Conservation (phyloP, 2,113 vertebrate genomes). For the Glaucomys volans region DNA sequence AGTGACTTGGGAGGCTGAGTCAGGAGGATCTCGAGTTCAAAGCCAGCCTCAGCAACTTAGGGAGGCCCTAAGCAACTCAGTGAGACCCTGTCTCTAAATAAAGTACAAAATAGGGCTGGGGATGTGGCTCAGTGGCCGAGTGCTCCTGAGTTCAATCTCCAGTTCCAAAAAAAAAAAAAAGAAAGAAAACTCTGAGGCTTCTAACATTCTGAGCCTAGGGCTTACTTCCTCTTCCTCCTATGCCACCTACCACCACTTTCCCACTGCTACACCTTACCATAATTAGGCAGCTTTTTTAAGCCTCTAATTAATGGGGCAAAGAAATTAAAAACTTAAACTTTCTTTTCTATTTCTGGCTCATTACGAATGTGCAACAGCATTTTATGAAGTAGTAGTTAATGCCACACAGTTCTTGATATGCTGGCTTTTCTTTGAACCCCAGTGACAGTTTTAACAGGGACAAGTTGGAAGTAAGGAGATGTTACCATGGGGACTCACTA, state of each 20-base stretch:
- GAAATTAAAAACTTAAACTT: constrained; percentile 77
- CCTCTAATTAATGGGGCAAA: constrained; percentile 76
- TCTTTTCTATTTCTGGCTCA: constrained; percentile 61
- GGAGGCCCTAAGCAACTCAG: too few species aligned
- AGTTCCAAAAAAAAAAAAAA: too few species aligned
- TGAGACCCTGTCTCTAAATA: too few species aligned
- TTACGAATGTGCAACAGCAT: constrained; percentile 70
- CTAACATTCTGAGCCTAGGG: constrained; percentile 36
- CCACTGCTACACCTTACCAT: constrained; percentile 61
- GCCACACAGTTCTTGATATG: constrained; percentile 67
- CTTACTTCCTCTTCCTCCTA: constrained; percentile 26
- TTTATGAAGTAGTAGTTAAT: constrained; percentile 72
- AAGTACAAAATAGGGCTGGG: too few species aligned
- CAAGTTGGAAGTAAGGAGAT: constrained; percentile 75
- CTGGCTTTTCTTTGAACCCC: constrained; percentile 76
- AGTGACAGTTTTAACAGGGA: constrained; percentile 72
- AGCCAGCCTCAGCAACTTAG: too few species aligned
- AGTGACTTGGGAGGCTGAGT: too few species aligned
- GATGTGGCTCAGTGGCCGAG: too few species aligned
- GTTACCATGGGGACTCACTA: constrained; percentile 76
- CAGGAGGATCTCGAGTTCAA: too few species aligned
- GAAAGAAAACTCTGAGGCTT: constrained; percentile 46
- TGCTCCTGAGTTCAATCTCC: too few species aligned
- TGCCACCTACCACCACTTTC: constrained; percentile 61
- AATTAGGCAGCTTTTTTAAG: constrained; percentile 74